Base-by-base conservation (phyloP, 2,113 vertebrate genomes). In the Eudorcas thomsonii region DNA sequence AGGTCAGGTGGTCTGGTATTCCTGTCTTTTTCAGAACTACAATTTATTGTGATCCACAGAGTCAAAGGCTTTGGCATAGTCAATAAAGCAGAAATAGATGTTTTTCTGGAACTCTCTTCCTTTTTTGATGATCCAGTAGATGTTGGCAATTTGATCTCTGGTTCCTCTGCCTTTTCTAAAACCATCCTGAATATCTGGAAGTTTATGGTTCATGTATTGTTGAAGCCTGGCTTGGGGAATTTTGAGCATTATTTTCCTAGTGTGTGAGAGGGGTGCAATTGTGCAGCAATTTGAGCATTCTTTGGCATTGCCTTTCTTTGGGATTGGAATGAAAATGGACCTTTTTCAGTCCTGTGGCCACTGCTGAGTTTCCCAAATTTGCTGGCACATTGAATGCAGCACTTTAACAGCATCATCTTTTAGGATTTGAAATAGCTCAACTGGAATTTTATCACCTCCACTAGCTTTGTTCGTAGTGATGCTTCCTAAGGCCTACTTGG, bases 71-170 rank as follows among this genome's bases (percentile, higher is more conserved):
- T 64, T n/a, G 15, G 30, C 30, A 2, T 64, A n/a, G 62, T 64
- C 62, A 64, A n/a, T 17, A 9, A n/a, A 64, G 62, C 62, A 64
- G 30, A 64, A 62, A 62, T 62, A 62, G 14, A 62, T 4, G 30
- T 64, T n/a, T 64, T 17, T n/a, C 62, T n/a, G 7, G 3, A n/a
- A 33, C 7, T 16, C 60, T 16, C 30, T 64, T 64, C 2, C 60
- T 64, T 64, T 64, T 33, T 64, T 1, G 0, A 33, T 64, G 60
- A 64, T 64, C 7, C 30, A 33, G 30, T 0, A 0, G 30, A 64
- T 64, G 60, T 64, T 64, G 60, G 60, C 60, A 33, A 64, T 64
- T 64, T 33, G 30, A 33, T 33, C 30, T 64, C 7, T 64, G 30
- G 15, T 64, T 64, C 62, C 7, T 64, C 62, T 33, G 30, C 6